phyloP scores from a whole-genome alignment of 2,797 vertebrate species.

The Dermochelys coriacea region DNA sequence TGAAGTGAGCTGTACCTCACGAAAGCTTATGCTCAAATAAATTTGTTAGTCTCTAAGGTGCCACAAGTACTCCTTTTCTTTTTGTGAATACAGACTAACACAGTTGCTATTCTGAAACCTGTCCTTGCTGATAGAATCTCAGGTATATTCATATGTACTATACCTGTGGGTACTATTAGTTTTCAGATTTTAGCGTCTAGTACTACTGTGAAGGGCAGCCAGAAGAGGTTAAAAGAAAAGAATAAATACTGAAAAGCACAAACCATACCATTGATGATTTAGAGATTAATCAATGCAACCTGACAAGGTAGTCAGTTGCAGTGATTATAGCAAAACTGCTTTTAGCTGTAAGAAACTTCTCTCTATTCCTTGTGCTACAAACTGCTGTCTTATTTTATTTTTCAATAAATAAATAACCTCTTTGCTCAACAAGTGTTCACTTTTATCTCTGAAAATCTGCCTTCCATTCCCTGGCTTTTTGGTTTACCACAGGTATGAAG shows the following conservation, averaged over 20 bases:
- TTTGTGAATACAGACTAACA: no score
- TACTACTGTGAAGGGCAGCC: background rate
- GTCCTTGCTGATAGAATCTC: background rate
- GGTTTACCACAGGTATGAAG: background rate
- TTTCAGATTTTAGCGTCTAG: background rate
- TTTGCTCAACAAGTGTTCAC: background rate
- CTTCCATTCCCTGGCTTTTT: background rate
- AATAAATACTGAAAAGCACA: background rate
- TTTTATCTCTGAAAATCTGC: background rate
- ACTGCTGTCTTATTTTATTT: background rate
- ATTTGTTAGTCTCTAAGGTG: no score
- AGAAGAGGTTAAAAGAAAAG: background rate
- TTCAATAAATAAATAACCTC: background rate
- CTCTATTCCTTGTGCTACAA: background rate
- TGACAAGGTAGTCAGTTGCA: background rate
- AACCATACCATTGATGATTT: background rate
- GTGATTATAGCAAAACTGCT: background rate
- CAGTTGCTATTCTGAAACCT: no score
- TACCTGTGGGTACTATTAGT: background rate
- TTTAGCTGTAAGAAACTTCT: background rate
- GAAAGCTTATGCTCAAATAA: no score
- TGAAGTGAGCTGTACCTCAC: no score
- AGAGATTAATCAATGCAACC: background rate
- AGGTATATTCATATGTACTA: background rate
- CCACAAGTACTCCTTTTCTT: no score